Percentiles rank a stretch among this genome's conserved stretches.
phyloP scores from a whole-genome alignment of 2,888 invertebrate species.

The Conomelus anceps region DNA sequence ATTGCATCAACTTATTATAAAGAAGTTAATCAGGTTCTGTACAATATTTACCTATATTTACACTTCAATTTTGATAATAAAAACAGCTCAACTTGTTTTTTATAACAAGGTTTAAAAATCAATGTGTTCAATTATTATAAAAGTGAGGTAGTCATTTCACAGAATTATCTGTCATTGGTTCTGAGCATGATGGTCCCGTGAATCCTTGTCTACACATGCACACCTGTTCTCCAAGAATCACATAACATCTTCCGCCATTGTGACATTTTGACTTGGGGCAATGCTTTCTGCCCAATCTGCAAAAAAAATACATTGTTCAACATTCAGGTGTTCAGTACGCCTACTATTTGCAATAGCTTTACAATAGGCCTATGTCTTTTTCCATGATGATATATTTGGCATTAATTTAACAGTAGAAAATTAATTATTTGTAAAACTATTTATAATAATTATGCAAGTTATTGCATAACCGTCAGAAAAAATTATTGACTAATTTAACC shows the following conservation, averaged over 20 bases:
- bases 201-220: constrained; percentile 17
- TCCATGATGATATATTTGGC: too few species aligned
- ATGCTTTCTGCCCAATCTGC: constrained; percentile 11
- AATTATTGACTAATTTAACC: too few species aligned
- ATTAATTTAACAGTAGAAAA: too few species aligned
- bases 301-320: neutral
- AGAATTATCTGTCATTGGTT: neutral
- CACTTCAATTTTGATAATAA: neutral
- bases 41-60: neutral
- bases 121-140: neutral
- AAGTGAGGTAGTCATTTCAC: neutral
- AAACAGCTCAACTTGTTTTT: neutral
- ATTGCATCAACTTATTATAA: neutral
- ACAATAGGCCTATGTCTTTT: too few species aligned
- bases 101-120: neutral
- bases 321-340: too few species aligned
- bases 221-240: constrained; percentile 20
- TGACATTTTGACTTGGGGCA: constrained; percentile 18
- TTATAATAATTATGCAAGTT: too few species aligned
- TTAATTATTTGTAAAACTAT: too few species aligned
- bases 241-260: constrained; percentile 17
- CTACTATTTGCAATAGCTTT: too few species aligned
- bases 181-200: constrained; percentile 13
- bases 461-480: too few species aligned
- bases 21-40: neutral